Evolutionary conservation across 2,888 invertebrate species (phyloP), one percentile per base, ranked within the genome.

Genomic region (Drosophila anomalata): DNA sequence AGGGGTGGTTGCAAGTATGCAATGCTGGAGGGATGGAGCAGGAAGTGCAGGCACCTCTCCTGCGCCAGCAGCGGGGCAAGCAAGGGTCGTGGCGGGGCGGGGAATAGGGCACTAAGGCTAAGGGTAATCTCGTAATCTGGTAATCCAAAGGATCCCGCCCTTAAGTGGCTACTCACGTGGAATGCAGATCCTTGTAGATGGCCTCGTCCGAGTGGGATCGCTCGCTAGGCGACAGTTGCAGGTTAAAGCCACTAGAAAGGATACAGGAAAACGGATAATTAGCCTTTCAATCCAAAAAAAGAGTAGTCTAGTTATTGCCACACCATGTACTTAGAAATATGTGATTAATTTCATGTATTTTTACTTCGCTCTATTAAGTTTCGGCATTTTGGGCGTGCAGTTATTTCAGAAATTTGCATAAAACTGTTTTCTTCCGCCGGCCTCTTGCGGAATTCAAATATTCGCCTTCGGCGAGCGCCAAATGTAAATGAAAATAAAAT

Each of bases 181-280:
- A 94, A 91, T 96, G 96, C 77, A 97, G 93, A 90, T 96, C 96
- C 92, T 96, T 96, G 91, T 96, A 97, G 78, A 96, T 96, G 80
- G 96, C 96, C 91, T 97, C 96, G 90, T 97, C 96, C 26, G 96
- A 96, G 86, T 94, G 94, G 73, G 95, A 95, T 87, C 95, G 93
- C 87, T 93, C 93, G 83, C 92, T 93, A 44, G 90, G 90, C 63
- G 91, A 90, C 9, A 91, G 73, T 89, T 96, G 95, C 41, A 96
- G 94, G 76, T 95, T 95, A 92, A 97, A 97, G 76, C 97, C 96
- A 76, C 97, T 97, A 8, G 17, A 42, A 42, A 20, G 20, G 14
- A 42, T 42, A 42, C 20, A 3, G 41, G 41, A 42, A 20, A 42
- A 17, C 20, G 9, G 3, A 17, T 20, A 9, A 42, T 17, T 42